Percentiles rank a stretch among this genome's conserved stretches.
phyloP scores from a whole-genome alignment of 2,797 vertebrate species.

The Luscinia megarhynchos region DNA sequence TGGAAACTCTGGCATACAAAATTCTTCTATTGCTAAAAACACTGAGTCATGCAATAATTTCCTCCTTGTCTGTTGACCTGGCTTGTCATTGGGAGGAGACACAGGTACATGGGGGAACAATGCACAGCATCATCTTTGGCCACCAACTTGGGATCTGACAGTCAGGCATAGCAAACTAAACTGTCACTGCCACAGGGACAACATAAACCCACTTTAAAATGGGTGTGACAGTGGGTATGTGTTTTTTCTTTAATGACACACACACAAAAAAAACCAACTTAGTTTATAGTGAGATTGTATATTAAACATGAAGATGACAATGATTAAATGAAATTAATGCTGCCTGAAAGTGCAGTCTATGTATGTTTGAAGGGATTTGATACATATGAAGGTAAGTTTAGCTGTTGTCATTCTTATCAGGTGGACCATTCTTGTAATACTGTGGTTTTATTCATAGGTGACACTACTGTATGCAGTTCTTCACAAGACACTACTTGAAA shows the following conservation, averaged over 20 bases:
- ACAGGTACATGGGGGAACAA: fast-evolving
- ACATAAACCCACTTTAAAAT: background rate
- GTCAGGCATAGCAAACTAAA: background rate
- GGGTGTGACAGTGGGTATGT: fast-evolving
- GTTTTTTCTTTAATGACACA: background rate
- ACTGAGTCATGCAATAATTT: background rate
- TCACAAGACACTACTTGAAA: conserved; percentile 85
- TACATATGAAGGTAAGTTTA: background rate
- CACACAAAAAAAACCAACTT: background rate
- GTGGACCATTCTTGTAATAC: background rate
- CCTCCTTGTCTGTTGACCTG: background rate
- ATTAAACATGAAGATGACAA: background rate
- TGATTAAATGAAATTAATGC: background rate
- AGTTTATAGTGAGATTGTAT: background rate
- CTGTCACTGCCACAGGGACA: background rate
- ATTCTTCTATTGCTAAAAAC: background rate
- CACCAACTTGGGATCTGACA: background rate
- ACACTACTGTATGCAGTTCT: conserved; percentile 65
- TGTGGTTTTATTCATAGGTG: conserved; percentile 67
- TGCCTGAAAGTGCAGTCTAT: background rate
- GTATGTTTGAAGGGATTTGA: background rate
- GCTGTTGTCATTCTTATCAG: background rate
- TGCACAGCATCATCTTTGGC: background rate
- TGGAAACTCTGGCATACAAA: background rate
- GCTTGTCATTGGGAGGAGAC: background rate